These are phyloP conservation scores for Cheilosia vernalis DNA, from an alignment of 2,888 invertebrate genomes.

Conservation along the genomic window DNA sequence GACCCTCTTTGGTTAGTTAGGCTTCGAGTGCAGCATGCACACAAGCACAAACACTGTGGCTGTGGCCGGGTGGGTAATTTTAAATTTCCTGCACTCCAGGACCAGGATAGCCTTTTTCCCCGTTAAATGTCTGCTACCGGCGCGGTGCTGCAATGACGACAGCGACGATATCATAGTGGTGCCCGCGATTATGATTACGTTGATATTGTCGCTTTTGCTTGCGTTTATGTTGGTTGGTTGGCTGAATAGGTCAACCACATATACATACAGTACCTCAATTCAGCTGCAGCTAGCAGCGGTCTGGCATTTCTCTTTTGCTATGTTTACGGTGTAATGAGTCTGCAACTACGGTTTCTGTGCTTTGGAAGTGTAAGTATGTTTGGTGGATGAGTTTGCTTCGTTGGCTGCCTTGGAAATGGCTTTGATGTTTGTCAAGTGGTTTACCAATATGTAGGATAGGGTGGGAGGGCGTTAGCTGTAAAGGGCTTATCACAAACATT, in stretches of 20 bases:
- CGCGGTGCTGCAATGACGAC: neutral
- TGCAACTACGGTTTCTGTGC: slow-evolving; percentile 21
- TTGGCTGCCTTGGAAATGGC: slow-evolving; percentile 23
- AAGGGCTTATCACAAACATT: too few species aligned
- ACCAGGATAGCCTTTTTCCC: slow-evolving; percentile 29
- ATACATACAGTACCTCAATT: slow-evolving; percentile 31
- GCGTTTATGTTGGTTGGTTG: slow-evolving; percentile 61
- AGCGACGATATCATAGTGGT: slow-evolving; percentile 1
- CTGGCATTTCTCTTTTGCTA: slow-evolving; percentile 52
- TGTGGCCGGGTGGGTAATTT: slow-evolving; percentile 59
- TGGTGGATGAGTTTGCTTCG: slow-evolving; percentile 40
- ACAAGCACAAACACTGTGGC: slow-evolving; percentile 32
- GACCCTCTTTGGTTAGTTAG: slow-evolving; percentile 32
- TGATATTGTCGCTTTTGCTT: slow-evolving; percentile 58
- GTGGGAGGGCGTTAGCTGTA: too few species aligned
- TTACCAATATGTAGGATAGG: too few species aligned
- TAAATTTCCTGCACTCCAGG: slow-evolving; percentile 58
- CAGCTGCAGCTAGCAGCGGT: slow-evolving; percentile 43
- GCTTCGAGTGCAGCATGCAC: slow-evolving; percentile 38
- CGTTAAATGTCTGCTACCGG: slow-evolving; percentile 53
- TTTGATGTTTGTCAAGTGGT: slow-evolving; percentile 53
- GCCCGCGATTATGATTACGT: slow-evolving; percentile 63
- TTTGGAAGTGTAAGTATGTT: slow-evolving; percentile 20
- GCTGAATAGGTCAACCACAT: slow-evolving; percentile 72
- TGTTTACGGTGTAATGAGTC: slow-evolving; percentile 38